A percentile compares a stretch with the other conserved stretches of the same genome.
phyloP scores from a whole-genome alignment of 2,113 vertebrate genomes.

The Mola mola region DNA sequence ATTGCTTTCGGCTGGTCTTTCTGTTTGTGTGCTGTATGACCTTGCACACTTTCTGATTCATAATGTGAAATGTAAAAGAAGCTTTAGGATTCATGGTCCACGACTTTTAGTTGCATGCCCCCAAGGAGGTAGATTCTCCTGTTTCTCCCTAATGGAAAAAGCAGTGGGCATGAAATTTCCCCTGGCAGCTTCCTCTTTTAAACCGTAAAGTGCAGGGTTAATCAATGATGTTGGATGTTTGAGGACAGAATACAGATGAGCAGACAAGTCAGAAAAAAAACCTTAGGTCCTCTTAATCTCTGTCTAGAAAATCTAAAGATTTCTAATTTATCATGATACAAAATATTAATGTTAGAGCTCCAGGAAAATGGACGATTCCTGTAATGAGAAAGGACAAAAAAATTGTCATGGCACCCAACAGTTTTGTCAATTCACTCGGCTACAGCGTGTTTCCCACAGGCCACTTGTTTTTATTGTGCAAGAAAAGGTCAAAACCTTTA shows the following conservation, averaged over 20 bases:
- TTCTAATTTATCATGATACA: not conserved
- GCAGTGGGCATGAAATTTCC: slow-evolving; percentile 73
- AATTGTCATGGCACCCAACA: not conserved
- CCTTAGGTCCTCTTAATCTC: no score
- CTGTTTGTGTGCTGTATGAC: slow-evolving; percentile 13
- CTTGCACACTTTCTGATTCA: slow-evolving; percentile 31
- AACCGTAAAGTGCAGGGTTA: slow-evolving; percentile 49
- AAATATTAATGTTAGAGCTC: slow-evolving; percentile 4
- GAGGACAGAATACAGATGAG: slow-evolving; percentile 53
- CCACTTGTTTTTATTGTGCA: slow-evolving; percentile 26
- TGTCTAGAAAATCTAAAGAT: slow-evolving; percentile 1
- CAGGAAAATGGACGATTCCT: slow-evolving; percentile 10
- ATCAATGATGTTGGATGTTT: slow-evolving; percentile 43
- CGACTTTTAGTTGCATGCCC: slow-evolving; percentile 28
- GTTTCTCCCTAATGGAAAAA: slow-evolving; percentile 72
- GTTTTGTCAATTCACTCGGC: slow-evolving; percentile 22
- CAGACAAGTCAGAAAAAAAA: slow-evolving; percentile 13
- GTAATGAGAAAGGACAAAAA: slow-evolving; percentile 9
- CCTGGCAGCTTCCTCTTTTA: slow-evolving; percentile 61
- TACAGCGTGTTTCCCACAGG: slow-evolving; percentile 1
- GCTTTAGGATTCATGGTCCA: slow-evolving; percentile 40
- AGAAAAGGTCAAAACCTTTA: slow-evolving; percentile 58
- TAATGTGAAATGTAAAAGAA: slow-evolving; percentile 34
- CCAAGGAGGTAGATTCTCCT: slow-evolving; percentile 37
- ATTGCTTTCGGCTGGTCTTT: slow-evolving; percentile 19